Percentiles rank a stretch among this genome's conserved stretches.
Conservation (phyloP, 2,888 invertebrate genomes). For the Leptodirus hochenwartii region DNA sequence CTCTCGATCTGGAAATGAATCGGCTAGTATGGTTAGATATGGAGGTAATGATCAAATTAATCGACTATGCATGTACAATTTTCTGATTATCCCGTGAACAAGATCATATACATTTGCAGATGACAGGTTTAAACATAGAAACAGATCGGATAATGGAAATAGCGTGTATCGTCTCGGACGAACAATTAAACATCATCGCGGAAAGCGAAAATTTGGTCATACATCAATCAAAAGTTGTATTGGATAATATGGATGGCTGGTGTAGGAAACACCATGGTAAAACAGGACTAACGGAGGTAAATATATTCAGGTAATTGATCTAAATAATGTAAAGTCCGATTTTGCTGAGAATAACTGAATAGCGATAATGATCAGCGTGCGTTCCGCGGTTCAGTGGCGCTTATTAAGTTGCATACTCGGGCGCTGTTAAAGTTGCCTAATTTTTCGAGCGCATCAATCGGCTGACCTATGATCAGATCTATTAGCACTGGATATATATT, state of each 20-base stretch:
- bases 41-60: slow-evolving; percentile 29
- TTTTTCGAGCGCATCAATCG: too few relatives aligned
- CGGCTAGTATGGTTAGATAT: slow-evolving; percentile 58
- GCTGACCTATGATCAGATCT: too few relatives aligned
- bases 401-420: too few relatives aligned
- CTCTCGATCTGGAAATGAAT: slow-evolving; percentile 21
- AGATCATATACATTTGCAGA: slow-evolving; percentile 27
- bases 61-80: slow-evolving; percentile 3
- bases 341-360: too few relatives aligned
- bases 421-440: too few relatives aligned
- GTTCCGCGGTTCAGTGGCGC: too few relatives aligned
- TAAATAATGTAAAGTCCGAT: too few relatives aligned
- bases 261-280: slow-evolving; percentile 58
- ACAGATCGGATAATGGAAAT: slow-evolving; percentile 74
- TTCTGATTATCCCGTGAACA: not conserved
- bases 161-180: slow-evolving; percentile 76
- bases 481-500: too few relatives aligned
- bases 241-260: slow-evolving; percentile 73
- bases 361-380: too few relatives aligned
- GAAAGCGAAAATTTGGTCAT: slow-evolving; percentile 61
- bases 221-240: slow-evolving; percentile 50
- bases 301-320: too few relatives aligned
- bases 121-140: slow-evolving; percentile 74
- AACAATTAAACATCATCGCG: slow-evolving; percentile 53
- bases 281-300: too few relatives aligned